Evolutionary conservation across 2,888 invertebrate genomes (phyloP), one percentile per base, ranked within the genome.

Genomic region (Ichneumoninae sp.): DNA sequence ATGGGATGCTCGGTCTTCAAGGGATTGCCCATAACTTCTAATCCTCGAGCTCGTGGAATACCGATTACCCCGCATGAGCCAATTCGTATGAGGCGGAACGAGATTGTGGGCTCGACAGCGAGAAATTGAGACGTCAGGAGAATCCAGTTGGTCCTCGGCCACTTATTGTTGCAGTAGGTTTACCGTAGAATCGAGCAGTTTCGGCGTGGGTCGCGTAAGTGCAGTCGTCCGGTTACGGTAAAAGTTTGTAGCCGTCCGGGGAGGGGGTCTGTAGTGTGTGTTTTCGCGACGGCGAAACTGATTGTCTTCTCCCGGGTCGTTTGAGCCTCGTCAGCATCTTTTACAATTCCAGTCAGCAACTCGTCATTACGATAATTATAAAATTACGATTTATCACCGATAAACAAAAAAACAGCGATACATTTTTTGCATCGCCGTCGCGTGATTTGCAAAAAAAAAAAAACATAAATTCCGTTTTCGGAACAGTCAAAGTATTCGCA

Each of bases 171-270:
- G 74, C 60, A 44, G 63, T 74, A 40, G 44, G 70, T 74, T 74
- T 74, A 79, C 79, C 70, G 69, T 74, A 65, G 68, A 76, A 85
- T 60, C 44, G 44, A 47, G 52, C n/a, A 73, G 22, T 80, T 79
- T 69, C 10, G 33, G 80, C 85, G 85, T 85, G 85, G 85, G 85
- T 80, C 79, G 85, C 36, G 52, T 63, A 85, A 85, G 76, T 85
- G 82, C 79, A 85, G 30, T 85, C 85, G 82, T 85, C 85, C 85
- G 85, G 85, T 85, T 73, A 79, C 71, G 79, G 71, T 85, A 80
- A 82, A 82, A 85, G 33, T 82, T 79, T 54, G 50, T 70, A 52
- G 60, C 65, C 50, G 52, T 68, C 54, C 19, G 6, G 69, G 50
- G 30, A 16, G 26, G 22, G 33, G 33, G 26, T 74, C 30, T 19